A percentile compares a stretch with the other conserved stretches of the same genome.
Evolutionary conservation across 2,888 invertebrate species (phyloP).

Genomic region (Nemurella pictetii): DNA sequence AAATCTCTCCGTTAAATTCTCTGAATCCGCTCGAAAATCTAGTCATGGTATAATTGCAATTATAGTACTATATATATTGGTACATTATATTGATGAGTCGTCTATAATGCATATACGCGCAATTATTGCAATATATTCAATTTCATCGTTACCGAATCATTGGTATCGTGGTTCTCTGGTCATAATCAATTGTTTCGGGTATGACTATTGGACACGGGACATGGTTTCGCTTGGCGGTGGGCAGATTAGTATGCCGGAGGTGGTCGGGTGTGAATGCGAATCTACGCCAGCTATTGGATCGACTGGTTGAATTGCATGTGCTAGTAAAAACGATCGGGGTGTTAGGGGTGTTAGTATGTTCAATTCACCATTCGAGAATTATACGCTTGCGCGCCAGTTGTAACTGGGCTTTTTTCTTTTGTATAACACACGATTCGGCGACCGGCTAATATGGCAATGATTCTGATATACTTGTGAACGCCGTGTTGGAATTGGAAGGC

Average conservation of each 20-base stretch:
- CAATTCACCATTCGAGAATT: not conserved
- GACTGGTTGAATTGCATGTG: not conserved
- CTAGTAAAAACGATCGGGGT: not conserved
- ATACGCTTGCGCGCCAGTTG: not conserved
- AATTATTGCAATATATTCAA: not conserved
- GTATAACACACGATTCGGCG: not conserved
- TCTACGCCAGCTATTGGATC: not conserved
- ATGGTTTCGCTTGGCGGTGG: not conserved
- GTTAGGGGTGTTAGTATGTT: not conserved
- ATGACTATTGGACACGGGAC: not conserved
- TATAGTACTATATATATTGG: not conserved
- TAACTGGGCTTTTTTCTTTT: not conserved
- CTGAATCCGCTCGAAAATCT: not conserved
- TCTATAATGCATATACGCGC: not conserved
- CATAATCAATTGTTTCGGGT: not conserved
- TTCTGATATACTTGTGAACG: not conserved
- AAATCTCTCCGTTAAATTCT: not conserved
- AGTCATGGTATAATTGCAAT: not conserved
- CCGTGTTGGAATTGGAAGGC: not conserved
- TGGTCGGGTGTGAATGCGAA: not conserved
- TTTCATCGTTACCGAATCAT: not conserved
- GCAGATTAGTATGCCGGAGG: not conserved
- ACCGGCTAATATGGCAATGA: not conserved
- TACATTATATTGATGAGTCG: not conserved
- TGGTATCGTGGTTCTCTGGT: not conserved